Evolutionary conservation across 1,140 invertebrate species (phyloP).

Genomic region (Holcopasites calliopsidis): DNA sequence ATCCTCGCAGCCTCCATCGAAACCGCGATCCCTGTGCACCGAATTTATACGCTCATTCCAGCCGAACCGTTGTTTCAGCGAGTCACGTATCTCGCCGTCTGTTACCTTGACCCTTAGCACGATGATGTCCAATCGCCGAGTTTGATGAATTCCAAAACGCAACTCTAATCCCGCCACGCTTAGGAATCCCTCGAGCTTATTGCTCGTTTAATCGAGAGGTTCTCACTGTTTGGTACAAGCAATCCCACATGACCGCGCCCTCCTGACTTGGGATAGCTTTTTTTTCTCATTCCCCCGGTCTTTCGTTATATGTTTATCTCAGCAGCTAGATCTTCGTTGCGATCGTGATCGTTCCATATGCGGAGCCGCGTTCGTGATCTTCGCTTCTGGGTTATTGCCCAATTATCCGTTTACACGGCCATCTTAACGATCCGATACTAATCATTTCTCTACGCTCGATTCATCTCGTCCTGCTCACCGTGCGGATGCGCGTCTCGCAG

Average conservation of each 20-base stretch:
- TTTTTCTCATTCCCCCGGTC: neutral
- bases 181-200: neutral
- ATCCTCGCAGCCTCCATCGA: neutral
- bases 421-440: constrained; percentile 55
- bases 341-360: constrained; percentile 59
- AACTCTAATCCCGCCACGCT: too few relatives aligned
- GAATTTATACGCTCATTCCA: constrained; percentile 36
- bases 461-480: neutral
- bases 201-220: neutral
- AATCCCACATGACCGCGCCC: neutral
- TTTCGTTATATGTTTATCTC: constrained; percentile 47
- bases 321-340: constrained; percentile 30
- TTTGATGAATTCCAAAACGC: too few relatives aligned
- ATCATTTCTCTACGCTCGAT: constrained; percentile 49
- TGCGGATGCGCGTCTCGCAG: constrained; percentile 9
- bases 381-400: constrained; percentile 57
- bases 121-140: too few relatives aligned
- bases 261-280: neutral
- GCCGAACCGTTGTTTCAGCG: neutral
- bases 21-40: neutral
- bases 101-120: too few relatives aligned
- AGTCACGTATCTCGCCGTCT: neutral
- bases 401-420: constrained; percentile 54
- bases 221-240: neutral
- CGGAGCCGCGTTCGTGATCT: constrained; percentile 53